Percentiles rank a stretch among this genome's conserved stretches.
Evolutionary conservation across 92 coral and sea anemone species (phyloP).

Genomic region (Zoanthus sociatus): DNA sequence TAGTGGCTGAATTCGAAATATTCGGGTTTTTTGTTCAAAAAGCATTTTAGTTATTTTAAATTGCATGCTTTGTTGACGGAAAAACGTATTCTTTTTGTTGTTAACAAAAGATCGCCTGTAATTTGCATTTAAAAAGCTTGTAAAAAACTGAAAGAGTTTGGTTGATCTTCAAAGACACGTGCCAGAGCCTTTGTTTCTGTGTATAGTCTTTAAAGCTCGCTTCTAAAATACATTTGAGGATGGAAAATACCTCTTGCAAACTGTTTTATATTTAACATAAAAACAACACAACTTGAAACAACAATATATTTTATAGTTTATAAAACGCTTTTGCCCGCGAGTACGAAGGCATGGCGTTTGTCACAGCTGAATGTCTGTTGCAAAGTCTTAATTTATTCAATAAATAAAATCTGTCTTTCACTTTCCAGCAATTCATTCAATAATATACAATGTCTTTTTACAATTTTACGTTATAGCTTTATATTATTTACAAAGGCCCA

Average conservation of each 20-base stretch:
- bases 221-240: not conserved
- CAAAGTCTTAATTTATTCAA: slow-evolving; percentile 44
- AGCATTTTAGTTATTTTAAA: not conserved
- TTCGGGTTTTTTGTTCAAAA: too few relatives aligned
- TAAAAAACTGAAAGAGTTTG: slow-evolving; percentile 36
- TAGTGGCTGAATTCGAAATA: too few relatives aligned
- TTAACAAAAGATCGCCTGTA: slow-evolving; percentile 23
- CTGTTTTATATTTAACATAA: not conserved
- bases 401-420: slow-evolving; percentile 50
- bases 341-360: slow-evolving; percentile 21
- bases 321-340: not conserved
- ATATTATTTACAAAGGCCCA: slow-evolving; percentile 32
- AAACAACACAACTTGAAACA: not conserved
- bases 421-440: slow-evolving; percentile 10
- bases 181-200: slow-evolving; percentile 10
- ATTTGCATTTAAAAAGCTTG: slow-evolving; percentile 30
- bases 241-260: not conserved
- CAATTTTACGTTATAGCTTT: slow-evolving; percentile 26
- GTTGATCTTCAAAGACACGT: slow-evolving; percentile 35
- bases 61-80: slow-evolving; percentile 23
- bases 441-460: slow-evolving; percentile 22
- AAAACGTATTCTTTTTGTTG: not conserved
- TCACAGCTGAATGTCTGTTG: slow-evolving; percentile 10
- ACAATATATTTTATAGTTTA: not conserved
- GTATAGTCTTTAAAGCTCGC: not conserved